Percentiles rank a stretch among this genome's conserved stretches.
Conservation (phyloP, 2,797 vertebrate species). For the Xerus rutilus region DNA sequence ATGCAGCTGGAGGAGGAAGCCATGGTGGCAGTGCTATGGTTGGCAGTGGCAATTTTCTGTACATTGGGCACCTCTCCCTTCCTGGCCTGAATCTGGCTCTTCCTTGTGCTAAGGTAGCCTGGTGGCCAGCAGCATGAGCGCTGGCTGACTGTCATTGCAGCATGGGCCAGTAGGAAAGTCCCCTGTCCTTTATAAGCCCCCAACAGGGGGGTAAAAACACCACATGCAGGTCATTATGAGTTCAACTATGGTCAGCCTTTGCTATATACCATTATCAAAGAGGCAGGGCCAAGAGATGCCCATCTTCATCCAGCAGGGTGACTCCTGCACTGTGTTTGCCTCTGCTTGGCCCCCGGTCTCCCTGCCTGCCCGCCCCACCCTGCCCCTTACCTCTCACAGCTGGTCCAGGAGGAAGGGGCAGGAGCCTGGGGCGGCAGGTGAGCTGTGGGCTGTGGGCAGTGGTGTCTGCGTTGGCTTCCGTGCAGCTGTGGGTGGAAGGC, state of each 20-base stretch:
- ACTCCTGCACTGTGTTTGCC: not conserved
- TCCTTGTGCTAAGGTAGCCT: not conserved
- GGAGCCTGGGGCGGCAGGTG: not conserved
- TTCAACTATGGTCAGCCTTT: not conserved
- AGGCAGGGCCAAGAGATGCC: not conserved
- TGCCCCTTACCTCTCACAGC: constrained; percentile 85
- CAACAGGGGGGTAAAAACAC: rapidly evolving
- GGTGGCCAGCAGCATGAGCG: rapidly evolving
- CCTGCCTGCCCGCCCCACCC: rapidly evolving
- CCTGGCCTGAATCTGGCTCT: not conserved
- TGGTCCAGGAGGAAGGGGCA: constrained; percentile 43
- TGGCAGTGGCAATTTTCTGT: not conserved
- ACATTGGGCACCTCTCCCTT: not conserved
- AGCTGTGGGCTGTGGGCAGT: not conserved
- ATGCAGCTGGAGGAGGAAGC: rapidly evolving
- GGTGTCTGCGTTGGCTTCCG: constrained; percentile 4
- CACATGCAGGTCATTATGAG: rapidly evolving
- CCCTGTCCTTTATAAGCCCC: too few species aligned
- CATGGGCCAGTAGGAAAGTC: not conserved
- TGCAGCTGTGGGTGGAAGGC: constrained; percentile 52
- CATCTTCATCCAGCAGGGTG: too few species aligned
- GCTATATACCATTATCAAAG: rapidly evolving
- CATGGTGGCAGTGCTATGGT: not conserved
- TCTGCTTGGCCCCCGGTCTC: not conserved
- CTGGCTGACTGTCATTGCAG: not conserved